A percentile compares a stretch with the other conserved stretches of the same genome.
Evolutionary conservation across 1,140 invertebrate species (phyloP).

Genomic region (Daktulosphaira vitifoliae): DNA sequence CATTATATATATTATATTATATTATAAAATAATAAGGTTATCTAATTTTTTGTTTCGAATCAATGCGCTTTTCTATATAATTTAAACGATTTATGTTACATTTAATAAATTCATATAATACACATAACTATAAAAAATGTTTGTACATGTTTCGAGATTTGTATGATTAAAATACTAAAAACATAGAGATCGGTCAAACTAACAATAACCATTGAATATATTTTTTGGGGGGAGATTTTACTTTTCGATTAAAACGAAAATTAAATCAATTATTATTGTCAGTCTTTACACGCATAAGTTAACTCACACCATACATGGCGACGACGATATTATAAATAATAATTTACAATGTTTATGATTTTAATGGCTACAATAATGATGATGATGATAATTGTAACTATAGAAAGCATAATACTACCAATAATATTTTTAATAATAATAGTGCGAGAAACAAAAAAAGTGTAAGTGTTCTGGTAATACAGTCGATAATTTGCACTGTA

Average conservation of each 20-base stretch:
- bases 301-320: not conserved
- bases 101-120: conserved; percentile 3
- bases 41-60: conserved; percentile 7
- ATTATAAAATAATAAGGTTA: not conserved
- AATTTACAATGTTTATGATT: no score
- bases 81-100: not conserved
- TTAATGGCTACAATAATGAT: no score
- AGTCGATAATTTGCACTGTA: no score
- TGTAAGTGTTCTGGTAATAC: no score
- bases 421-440: no score
- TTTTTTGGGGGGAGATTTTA: no score
- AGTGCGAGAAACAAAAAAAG: no score
- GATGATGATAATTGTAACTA: no score
- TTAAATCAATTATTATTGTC: conserved; percentile 20
- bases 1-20: not conserved
- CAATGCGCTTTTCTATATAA: conserved; percentile 1
- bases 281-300: conserved; percentile 23
- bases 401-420: no score
- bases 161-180: conserved; percentile 23
- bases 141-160: conserved; percentile 34
- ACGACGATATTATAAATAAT: not conserved
- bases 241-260: no score
- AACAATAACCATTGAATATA: conserved; percentile 18
- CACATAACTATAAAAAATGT: conserved; percentile 45
- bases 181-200: conserved; percentile 33